These are phyloP conservation scores for Noctua comes DNA, from an alignment of 2,888 invertebrate species.

Conservation along the genomic window DNA sequence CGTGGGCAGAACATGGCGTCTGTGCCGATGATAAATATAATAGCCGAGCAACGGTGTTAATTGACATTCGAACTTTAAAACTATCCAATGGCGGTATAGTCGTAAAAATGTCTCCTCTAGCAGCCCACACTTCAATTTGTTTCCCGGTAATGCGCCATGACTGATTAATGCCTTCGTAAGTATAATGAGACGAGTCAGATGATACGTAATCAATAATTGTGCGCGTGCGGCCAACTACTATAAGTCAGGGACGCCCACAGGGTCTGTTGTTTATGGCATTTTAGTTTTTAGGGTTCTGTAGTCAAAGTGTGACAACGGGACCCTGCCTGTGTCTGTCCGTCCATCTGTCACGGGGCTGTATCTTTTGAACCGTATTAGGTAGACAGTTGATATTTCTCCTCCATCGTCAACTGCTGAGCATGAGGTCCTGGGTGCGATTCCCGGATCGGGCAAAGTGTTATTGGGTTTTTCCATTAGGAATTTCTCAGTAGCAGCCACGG, in stretches of 20 bases:
- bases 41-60: constrained; percentile 77
- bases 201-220: constrained; percentile 83
- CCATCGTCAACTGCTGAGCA: not conserved
- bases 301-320: not conserved
- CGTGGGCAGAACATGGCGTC: constrained; percentile 71
- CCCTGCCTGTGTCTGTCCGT: not conserved
- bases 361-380: not conserved
- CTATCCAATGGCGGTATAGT: constrained; percentile 71
- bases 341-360: not conserved
- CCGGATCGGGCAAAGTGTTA: not conserved
- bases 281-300: constrained; percentile 53
- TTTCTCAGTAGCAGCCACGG: not conserved
- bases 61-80: constrained; percentile 76
- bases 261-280: constrained; percentile 63
- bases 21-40: constrained; percentile 73
- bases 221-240: constrained; percentile 66
- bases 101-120: constrained; percentile 82
- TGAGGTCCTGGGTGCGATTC: not conserved
- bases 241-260: constrained; percentile 71
- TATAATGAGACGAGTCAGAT: constrained; percentile 83
- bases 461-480: too few species aligned
- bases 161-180: constrained; percentile 85
- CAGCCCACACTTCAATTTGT: constrained; percentile 84
- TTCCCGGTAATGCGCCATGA: constrained; percentile 84
- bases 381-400: not conserved